These are phyloP conservation scores for Drosophila malerkotliana DNA, from an alignment of 1,140 invertebrate species.

Conservation along the genomic window DNA sequence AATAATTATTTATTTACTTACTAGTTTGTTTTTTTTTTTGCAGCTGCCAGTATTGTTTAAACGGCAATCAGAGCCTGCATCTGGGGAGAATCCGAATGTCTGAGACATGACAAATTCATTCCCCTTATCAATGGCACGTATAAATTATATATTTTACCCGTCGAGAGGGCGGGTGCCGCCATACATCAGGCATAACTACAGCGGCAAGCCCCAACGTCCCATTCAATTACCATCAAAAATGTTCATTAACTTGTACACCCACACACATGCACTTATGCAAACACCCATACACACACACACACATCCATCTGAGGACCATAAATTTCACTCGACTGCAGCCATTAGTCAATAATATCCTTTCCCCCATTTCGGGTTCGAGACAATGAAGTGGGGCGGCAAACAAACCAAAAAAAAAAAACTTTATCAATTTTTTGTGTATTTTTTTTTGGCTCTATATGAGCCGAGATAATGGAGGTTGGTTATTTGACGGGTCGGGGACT, in stretches of 20 bases:
- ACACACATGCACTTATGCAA: constrained; percentile 26
- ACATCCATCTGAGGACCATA: constrained; percentile 34
- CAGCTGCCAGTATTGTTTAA: constrained; percentile 2
- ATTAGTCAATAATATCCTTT: constrained; percentile 52
- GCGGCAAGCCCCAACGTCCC: constrained; percentile 33
- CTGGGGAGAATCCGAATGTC: constrained; percentile 16
- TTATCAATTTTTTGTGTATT: constrained; percentile 20
- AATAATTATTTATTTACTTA: constrained; percentile 34
- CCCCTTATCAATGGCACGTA: constrained; percentile 37
- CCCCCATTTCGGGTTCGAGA: constrained; percentile 22
- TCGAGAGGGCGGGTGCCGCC: constrained; percentile 1
- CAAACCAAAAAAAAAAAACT: constrained; percentile 20
- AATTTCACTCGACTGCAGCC: constrained; percentile 47
- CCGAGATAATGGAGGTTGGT: constrained; percentile 22
- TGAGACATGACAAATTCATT: constrained; percentile 46
- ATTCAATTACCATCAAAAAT: constrained; percentile 57
- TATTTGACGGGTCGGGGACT: neutral
- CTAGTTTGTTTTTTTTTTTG: constrained; percentile 11
- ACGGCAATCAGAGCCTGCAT: constrained; percentile 20
- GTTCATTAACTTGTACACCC: constrained; percentile 45
- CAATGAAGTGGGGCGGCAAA: constrained; percentile 26
- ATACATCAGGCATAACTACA: constrained; percentile 41
- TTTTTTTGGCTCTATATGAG: neutral
- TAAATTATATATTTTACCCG: constrained; percentile 38
- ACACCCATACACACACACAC: neutral